These are phyloP conservation scores for Spongilla lacustris DNA, from an alignment of 37 sponge, comb jelly and placozoan genomes.

Conservation along the genomic window DNA sequence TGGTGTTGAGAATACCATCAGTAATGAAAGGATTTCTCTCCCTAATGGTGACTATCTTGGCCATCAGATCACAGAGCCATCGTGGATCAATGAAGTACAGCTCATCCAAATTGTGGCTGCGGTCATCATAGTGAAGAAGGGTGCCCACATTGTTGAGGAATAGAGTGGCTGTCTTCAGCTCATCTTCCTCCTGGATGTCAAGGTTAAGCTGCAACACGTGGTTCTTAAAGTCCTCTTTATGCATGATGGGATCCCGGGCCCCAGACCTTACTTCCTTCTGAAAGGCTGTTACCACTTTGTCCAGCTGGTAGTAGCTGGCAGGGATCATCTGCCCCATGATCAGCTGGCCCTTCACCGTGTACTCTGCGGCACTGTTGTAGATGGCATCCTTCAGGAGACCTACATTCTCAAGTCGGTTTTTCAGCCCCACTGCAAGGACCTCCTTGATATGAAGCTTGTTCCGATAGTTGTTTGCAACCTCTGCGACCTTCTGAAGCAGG, in stretches of 20 bases:
- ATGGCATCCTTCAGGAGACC: constrained; percentile 79
- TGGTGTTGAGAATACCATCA: constrained; percentile 55
- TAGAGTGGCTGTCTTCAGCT: constrained; percentile 59
- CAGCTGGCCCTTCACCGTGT: constrained; percentile 42
- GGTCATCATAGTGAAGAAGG: constrained; percentile 82
- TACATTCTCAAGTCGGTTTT: constrained; percentile 64
- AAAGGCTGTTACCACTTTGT: constrained; percentile 22
- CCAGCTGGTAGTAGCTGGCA: constrained; percentile 61
- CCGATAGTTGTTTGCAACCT: constrained; percentile 33
- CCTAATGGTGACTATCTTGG: constrained; percentile 75
- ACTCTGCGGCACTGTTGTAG: constrained; percentile 79
- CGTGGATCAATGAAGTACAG: constrained; percentile 76
- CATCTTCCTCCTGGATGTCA: constrained; percentile 62
- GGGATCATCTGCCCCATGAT: constrained; percentile 71
- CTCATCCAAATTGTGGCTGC: constrained; percentile 57
- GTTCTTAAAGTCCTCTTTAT: constrained; percentile 48
- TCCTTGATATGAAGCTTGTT: constrained; percentile 65
- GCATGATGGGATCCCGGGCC: constrained; percentile 50
- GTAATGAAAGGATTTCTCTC: constrained; percentile 71
- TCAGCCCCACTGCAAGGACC: constrained; percentile 64
- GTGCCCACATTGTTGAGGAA: constrained; percentile 76
- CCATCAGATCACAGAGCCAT: constrained; percentile 90
- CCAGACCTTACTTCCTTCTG: constrained; percentile 30
- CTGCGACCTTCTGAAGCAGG: constrained; percentile 49
- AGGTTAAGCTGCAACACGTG: constrained; percentile 51